A percentile compares a stretch with the other conserved stretches of the same genome.
These are phyloP conservation scores for Tolmerus cingulatus DNA, from an alignment of 2,888 invertebrate genomes.

Conservation along the genomic window DNA sequence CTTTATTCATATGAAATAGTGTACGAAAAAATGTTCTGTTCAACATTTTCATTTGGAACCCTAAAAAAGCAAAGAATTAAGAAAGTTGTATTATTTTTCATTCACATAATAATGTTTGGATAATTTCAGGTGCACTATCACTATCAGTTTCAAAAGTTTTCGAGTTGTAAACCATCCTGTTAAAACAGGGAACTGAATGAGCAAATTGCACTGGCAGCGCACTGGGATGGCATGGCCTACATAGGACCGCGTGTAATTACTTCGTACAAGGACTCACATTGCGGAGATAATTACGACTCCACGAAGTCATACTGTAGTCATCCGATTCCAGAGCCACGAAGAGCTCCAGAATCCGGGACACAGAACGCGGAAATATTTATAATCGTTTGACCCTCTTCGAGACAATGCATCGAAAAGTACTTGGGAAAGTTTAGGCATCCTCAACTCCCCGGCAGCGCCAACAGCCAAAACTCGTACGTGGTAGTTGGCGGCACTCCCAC, in stretches of 20 bases:
- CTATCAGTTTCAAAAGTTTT: neutral
- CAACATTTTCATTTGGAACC: neutral
- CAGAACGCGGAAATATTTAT: slow-evolving; percentile 8
- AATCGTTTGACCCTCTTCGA: slow-evolving; percentile 4
- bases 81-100: too few species aligned
- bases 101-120: neutral
- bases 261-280: neutral
- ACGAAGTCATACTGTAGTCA: neutral
- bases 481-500: too few species aligned
- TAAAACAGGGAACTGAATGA: neutral
- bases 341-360: neutral
- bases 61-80: neutral
- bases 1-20: too few species aligned
- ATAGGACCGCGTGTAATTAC: neutral
- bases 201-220: neutral
- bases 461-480: neutral
- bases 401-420: slow-evolving; percentile 4
- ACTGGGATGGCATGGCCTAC: neutral
- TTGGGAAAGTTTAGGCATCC: neutral
- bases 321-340: neutral
- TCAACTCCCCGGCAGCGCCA: neutral
- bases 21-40: neutral
- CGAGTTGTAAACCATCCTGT: neutral
- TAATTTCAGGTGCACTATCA: neutral
- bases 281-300: neutral